phyloP scores from a whole-genome alignment of 2,888 invertebrate genomes.

The Strigamia maritima region DNA sequence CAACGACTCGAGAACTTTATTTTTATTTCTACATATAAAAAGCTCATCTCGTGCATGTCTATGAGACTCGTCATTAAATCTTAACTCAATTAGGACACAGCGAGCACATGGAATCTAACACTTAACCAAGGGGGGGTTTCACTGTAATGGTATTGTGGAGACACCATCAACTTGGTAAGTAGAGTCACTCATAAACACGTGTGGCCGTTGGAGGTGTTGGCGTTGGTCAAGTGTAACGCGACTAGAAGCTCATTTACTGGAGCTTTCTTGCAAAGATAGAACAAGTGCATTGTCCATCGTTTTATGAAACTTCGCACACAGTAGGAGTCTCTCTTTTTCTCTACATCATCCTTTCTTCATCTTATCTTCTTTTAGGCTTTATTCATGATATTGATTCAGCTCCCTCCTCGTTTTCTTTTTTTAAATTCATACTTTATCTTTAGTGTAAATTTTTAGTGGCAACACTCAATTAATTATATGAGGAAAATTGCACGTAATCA shows the following conservation, averaged over 20 bases:
- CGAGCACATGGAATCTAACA: background rate
- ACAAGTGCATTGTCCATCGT: background rate
- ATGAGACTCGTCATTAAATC: constrained; percentile 22
- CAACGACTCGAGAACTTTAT: background rate
- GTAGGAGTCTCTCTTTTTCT: background rate
- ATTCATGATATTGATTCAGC: background rate
- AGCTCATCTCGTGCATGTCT: background rate
- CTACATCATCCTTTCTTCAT: background rate
- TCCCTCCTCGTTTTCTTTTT: background rate
- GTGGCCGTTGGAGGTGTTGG: background rate
- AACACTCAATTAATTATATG: constrained; percentile 25
- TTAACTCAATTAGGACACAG: constrained; percentile 7
- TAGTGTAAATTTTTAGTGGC: constrained; percentile 2
- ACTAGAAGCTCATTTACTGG: constrained; percentile 12
- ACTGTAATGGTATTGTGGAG: constrained; percentile 29
- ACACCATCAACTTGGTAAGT: constrained; percentile 30
- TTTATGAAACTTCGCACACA: background rate
- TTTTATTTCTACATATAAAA: background rate
- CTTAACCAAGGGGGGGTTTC: background rate
- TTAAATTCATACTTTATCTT: background rate
- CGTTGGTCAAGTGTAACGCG: constrained; percentile 23
- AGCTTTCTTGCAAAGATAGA: constrained; percentile 19
- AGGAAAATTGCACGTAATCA: background rate
- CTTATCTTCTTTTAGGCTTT: background rate
- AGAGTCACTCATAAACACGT: constrained; percentile 13